Conservation (phyloP, 2,113 vertebrate genomes). For the Heterochromis multidens region DNA sequence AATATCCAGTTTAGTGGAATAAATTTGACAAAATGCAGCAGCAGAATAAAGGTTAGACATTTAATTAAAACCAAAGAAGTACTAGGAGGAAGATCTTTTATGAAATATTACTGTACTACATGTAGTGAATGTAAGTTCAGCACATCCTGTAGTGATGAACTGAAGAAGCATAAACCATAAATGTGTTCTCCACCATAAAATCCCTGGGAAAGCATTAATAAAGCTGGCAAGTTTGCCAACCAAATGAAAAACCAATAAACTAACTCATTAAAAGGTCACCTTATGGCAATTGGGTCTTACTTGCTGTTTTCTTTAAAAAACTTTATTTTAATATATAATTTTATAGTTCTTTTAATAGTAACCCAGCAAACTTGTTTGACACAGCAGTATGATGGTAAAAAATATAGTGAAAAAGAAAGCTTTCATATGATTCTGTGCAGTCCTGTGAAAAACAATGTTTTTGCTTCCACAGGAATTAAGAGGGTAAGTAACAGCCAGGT, state of each 20-base stretch:
- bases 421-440: background rate
- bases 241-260: background rate
- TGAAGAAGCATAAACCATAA: background rate
- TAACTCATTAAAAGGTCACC: background rate
- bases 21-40: background rate
- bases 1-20: background rate
- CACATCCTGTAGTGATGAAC: background rate
- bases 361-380: background rate
- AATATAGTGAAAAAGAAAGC: background rate
- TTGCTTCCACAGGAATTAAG: background rate
- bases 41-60: background rate
- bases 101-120: background rate
- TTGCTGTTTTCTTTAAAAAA: background rate
- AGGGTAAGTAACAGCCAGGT: background rate
- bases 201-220: background rate
- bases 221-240: background rate
- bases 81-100: background rate
- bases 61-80: background rate
- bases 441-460: background rate
- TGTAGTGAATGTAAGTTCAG: background rate
- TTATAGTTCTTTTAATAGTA: background rate
- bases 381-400: background rate
- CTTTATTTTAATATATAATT: background rate
- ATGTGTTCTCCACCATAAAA: background rate
- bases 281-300: background rate